These are phyloP conservation scores for Hypocryptadius cinnamomeus DNA, from an alignment of 2,113 vertebrate genomes.

Conservation along the genomic window DNA sequence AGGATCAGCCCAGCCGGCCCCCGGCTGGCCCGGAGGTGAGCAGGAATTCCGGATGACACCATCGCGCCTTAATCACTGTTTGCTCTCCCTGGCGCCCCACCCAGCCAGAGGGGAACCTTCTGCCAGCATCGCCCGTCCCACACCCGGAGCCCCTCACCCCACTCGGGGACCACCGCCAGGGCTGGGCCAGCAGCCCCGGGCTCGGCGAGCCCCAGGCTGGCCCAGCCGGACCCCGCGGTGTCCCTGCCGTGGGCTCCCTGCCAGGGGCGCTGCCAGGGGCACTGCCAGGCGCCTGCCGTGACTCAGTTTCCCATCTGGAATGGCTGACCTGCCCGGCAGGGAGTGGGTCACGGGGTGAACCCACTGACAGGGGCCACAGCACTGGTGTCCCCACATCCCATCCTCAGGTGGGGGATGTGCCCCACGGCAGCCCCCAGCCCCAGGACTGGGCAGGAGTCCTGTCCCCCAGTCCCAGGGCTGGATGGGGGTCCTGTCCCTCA, in stretches of 20 bases:
- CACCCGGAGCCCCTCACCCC: neutral
- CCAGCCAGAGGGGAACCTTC: neutral
- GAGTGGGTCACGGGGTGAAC: neutral
- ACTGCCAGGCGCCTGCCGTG: neutral
- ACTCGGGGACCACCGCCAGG: accelerated
- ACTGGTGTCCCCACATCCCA: accelerated
- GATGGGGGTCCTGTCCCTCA: neutral
- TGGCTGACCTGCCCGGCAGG: neutral
- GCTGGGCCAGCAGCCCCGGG: accelerated
- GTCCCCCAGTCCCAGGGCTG: too few species aligned
- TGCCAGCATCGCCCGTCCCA: neutral
- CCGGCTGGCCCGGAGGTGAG: neutral
- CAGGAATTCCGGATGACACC: slow-evolving; percentile 39
- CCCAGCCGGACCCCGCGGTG: accelerated
- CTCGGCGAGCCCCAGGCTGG: accelerated
- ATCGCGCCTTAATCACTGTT: neutral
- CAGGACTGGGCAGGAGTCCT: neutral
- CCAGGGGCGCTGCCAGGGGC: accelerated
- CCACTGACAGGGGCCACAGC: accelerated
- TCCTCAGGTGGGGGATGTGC: neutral
- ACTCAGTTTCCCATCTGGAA: neutral
- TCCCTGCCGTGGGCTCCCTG: accelerated
- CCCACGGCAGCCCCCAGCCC: neutral
- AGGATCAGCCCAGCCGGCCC: neutral
- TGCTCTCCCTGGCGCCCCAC: neutral